Base-by-base conservation (phyloP, 2,888 invertebrate genomes). In the Drosophila incognita region DNA sequence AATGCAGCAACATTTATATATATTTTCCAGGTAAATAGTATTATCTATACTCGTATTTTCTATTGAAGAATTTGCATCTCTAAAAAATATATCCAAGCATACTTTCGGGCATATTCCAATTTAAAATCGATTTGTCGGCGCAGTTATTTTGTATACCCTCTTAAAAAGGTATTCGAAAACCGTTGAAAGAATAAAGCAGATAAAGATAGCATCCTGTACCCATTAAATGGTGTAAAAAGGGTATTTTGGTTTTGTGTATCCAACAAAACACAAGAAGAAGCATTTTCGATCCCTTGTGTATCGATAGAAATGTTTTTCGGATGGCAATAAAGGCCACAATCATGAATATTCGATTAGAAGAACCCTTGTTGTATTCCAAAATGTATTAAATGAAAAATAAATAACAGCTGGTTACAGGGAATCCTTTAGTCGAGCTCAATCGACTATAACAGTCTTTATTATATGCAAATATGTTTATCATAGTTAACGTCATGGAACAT, bases 91-190 rank as follows among this genome's bases (percentile, higher is more conserved):
- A 21, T 10, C 18, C 35, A 8, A 58, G 77, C 66, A 77, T 77
- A 77, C 77, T 77, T 77, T 77, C n/a, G 59, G 74, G 77, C 66
- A 61, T 70, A 61, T 49, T 57, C 1, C 38, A 67, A 72, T 71
- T 42, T 24, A 0, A 33, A 2, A n/a, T 21, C 13, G 15, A 24
- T 2, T 7, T 24, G 15, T 13, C 21, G 7, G 7, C 13, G 13
- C 46, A 13, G 13, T 46, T 21, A 15, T 7, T 46, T 24, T 46
- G 2, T 21, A 21, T 21, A 21, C 21, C 21, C 7, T 7, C 15
- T 21, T 7, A 42, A 42, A 42, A 21, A 13, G 13, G 21, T 42
- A 21, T 21, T 6, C 11, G 6, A 6, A 21, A 42, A 42, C 6
- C 11, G 42, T 21, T 6, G 42, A 21, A 21, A 3, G 3, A 6